These are phyloP conservation scores for Bungarus multicinctus DNA, from an alignment of 2,113 vertebrate genomes.

Conservation along the genomic window DNA sequence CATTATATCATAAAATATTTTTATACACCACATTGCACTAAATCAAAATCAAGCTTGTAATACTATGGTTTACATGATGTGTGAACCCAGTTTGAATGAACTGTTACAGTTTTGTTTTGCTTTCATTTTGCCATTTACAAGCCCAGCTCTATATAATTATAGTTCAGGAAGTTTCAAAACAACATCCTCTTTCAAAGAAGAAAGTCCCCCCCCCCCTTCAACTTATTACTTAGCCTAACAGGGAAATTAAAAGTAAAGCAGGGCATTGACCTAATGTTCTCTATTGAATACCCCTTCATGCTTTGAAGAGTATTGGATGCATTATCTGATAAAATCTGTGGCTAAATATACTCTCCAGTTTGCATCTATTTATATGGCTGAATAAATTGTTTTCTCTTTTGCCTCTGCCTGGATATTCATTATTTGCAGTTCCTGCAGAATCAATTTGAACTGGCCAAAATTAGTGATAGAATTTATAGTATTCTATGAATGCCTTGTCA, in stretches of 20 bases:
- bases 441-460: constrained; percentile 75
- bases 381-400: constrained; percentile 42
- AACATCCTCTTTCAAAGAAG: constrained; percentile 7
- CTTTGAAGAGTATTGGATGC: constrained; percentile 54
- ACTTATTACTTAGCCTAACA: constrained; percentile 21
- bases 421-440: constrained; percentile 78
- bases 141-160: not conserved
- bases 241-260: constrained; percentile 45
- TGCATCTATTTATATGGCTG: constrained; percentile 62
- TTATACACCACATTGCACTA: not conserved
- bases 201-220: not conserved
- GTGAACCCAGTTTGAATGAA: constrained; percentile 8
- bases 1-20: not conserved
- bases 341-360: constrained; percentile 65
- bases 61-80: not conserved
- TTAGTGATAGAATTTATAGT: constrained; percentile 75
- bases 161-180: constrained; percentile 34
- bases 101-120: not conserved
- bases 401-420: constrained; percentile 69
- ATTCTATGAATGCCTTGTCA: constrained; percentile 62
- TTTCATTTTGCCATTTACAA: constrained; percentile 14
- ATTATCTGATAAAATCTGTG: constrained; percentile 66
- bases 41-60: not conserved
- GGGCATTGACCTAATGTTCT: constrained; percentile 25
- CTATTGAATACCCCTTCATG: constrained; percentile 46